Evolutionary conservation across 2,888 invertebrate species (phyloP), one percentile per base, ranked within the genome.

Genomic region (Pollenia labialis): DNA sequence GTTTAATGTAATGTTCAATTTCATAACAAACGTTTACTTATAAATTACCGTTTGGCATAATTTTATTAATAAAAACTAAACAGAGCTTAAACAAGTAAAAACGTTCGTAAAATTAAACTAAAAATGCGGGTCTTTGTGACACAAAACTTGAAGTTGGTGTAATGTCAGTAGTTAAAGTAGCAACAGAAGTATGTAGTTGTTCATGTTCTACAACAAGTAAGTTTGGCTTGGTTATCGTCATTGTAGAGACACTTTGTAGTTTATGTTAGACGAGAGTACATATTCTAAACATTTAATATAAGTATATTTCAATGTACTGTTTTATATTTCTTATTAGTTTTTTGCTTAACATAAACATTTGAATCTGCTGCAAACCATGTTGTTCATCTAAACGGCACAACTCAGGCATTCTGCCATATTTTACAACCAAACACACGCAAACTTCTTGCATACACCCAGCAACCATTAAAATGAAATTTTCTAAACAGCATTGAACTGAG

Each of bases 321-420:
- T 50, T 81, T 79, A 14, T 40, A 7, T 8, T 0, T 62, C 46
- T 58, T 12, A 4, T 10, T 52, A 18, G 23, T 23, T 23, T 23
- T 14, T 10, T 42, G n/a, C 18, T 10, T 32, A 32, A 32, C 10
- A 32, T n/a, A 18, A 56, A 60, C 52, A 16, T n/a, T 12, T n/a
- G 52, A 18, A 52, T 52, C 11, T 50, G 7, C 40, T 60, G 40
- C 71, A 64, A 54, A 46, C 72, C 62, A 54, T 72, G 50, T 32
- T 81, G 81, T 81, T 64, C 72, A 72, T 54, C 81, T 54, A 66
- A 72, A 72, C 72, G 72, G 12, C 32, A 72, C 44, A 72, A 64
- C 56, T 56, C 72, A 12, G 18, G 46, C 79, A 62, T 14, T n/a
- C 44, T 42, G 32, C 32, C 6, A 18, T n/a, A 60, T 69, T 56